Evolutionary conservation across 2,113 vertebrate species (phyloP), one percentile per base, ranked within the genome.

Genomic region (Amia ocellicauda): DNA sequence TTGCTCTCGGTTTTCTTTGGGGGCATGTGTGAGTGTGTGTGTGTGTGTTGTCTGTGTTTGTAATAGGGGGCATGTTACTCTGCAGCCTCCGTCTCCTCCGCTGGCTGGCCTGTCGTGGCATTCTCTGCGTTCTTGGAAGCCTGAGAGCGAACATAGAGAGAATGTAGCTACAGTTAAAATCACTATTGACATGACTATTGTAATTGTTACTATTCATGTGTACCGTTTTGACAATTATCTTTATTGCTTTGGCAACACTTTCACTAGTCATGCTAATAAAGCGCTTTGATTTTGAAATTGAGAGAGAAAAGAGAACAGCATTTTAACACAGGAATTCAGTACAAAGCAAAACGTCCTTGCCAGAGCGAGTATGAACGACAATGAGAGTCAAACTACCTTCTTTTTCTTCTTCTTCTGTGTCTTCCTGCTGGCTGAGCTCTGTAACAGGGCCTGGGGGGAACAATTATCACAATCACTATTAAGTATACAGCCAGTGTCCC

Each of bases 381-480:
- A 36, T 36, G 31, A 7, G 5, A 11, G 2, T 5, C 1, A 52
- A 71, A 69, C 68, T 72, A 98, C 96, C 95, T 99, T 99, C 91
- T 99, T 98, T 91, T 98, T 99, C 93, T 98, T 99, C 85, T 96
- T 99, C 87, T 99, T 99, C 81, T 99, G 96, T 40, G 94, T 92
- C 89, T 96, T 99, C 45, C 97, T 85, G 83, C 96, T 99, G 64
- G 93, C 93, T 41, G 97, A 98, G 85, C 94, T 98, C 64, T 97
- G 93, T 75, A 99, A 89, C 61, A 99, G 91, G 73, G 93, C 90
- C 97, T 99, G 64, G 23, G 63, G 23, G 28, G 41, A 13, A 1
- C 17, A 9, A 9, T 8, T 31, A 16, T 24, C 17, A 28, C 3
- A n/a, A 55, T 55, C 3, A 7, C 2, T 45, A 7, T 0, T 7